Base-by-base conservation (phyloP, 2,113 vertebrate species). In the Tinamus guttatus region DNA sequence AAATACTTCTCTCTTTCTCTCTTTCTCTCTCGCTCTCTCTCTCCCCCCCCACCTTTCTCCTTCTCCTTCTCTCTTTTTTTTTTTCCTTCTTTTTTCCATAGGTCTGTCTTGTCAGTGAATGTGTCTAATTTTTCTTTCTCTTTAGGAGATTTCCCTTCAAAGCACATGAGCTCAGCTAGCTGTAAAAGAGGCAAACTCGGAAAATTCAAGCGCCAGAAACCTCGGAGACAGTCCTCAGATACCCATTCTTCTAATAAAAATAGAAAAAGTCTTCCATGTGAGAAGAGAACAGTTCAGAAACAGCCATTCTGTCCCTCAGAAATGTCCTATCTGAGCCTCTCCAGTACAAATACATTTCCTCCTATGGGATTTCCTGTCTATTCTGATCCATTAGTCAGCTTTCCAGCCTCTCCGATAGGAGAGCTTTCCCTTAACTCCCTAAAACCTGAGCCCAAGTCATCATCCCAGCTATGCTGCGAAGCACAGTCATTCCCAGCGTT, bases 171-270 rank as follows among this genome's bases (percentile, higher is more conserved):
- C 10, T 85, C 94, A 3, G 91, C 96, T 13, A 96, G 91, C 21
- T 95, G 92, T 90, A 98, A 96, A 94, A 98, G 97, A 85, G 97
- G 96, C 87, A 98, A 95, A 86, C 93, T 59, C 20, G 97, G 96
- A 84, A 98, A 97, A 94, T 97, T 97, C 96, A 99, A 98, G 92
- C 95, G 96, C 3, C 97, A 98, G 89, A 99, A 98, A 92, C 95
- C 95, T 22, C 98, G 96, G 11, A 95, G 84, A 81, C 87, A 81
- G 47, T 98, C 97, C 1, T 97, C 88, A 3, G 97, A 97, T 90
- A 97, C 95, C 90, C 97, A 94, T 8, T 78, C 93, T 43, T 95
- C 96, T 7, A 96, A 45, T 32, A 94, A 95, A 24, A 96, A 92
- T 41, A 79, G 62, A 27, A 95, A 70, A 52, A 47, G 59, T 84